These are phyloP conservation scores for Zaprionus lineosus DNA, from an alignment of 2,888 invertebrate genomes.

Conservation along the genomic window DNA sequence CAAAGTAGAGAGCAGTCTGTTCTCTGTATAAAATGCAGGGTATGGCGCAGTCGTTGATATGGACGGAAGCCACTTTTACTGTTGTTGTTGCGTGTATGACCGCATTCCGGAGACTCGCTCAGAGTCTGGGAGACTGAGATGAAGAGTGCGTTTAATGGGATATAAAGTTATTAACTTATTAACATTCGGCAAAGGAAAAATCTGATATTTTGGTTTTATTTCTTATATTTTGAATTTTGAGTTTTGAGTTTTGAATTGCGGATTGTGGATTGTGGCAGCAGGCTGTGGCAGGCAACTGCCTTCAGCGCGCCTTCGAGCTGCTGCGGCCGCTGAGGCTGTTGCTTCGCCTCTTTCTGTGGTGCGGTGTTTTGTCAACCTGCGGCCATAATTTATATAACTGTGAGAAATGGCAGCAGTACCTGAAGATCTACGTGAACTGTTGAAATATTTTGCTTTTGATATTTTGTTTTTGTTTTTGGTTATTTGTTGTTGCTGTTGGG, in stretches of 20 bases:
- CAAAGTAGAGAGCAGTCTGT: too few species aligned
- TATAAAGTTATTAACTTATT: conserved; percentile 58
- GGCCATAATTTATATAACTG: conserved; percentile 67
- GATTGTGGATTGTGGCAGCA: conserved; percentile 22
- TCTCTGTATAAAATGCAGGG: too few species aligned
- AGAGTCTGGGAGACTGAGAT: conserved; percentile 7
- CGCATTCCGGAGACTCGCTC: conserved; percentile 52
- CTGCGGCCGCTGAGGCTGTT: conserved; percentile 1
- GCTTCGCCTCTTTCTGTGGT: too few species aligned
- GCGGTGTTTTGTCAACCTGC: conserved; percentile 51
- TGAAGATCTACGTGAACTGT: conserved; percentile 55
- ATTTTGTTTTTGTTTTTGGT: not conserved
- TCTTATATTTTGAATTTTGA: too few species aligned
- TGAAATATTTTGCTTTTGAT: conserved; percentile 44
- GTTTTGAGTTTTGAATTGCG: too few species aligned
- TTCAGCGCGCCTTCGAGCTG: not conserved
- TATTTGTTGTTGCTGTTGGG: conserved; percentile 21
- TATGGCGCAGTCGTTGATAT: too few species aligned
- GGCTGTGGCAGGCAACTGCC: conserved; percentile 15
- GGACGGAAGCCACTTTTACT: too few species aligned
- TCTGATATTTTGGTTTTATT: conserved; percentile 9
- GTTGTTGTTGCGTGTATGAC: conserved; percentile 32
- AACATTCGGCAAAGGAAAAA: conserved; percentile 38
- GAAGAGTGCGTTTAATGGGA: conserved; percentile 19
- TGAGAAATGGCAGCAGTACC: conserved; percentile 35